phyloP scores from a whole-genome alignment of 1,140 invertebrate genomes.

The Drosophila quadrilineata region DNA sequence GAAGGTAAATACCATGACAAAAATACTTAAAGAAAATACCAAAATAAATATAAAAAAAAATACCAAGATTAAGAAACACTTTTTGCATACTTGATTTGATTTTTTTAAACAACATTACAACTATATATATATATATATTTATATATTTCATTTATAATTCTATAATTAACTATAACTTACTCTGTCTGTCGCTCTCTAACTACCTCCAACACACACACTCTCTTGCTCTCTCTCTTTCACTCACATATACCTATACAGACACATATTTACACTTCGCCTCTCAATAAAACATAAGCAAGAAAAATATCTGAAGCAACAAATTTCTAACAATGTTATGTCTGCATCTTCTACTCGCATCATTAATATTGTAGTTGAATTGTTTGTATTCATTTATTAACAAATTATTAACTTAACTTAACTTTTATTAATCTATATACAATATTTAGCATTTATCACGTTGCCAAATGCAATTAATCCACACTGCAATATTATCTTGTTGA shows the following conservation, averaged over 20 bases:
- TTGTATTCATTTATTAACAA: slow-evolving; percentile 48
- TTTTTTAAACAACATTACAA: too few relatives aligned
- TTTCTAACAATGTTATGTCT: slow-evolving; percentile 70
- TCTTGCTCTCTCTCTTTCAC: too few relatives aligned
- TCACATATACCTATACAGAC: slow-evolving; percentile 18
- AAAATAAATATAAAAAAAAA: slow-evolving; percentile 44
- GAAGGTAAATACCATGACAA: slow-evolving; percentile 77
- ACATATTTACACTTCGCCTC: slow-evolving; percentile 3
- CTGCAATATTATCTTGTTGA: slow-evolving; percentile 81
- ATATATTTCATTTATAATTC: too few relatives aligned
- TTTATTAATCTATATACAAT: too few relatives aligned
- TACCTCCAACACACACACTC: too few relatives aligned
- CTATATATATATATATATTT: too few relatives aligned
- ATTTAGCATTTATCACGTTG: slow-evolving; percentile 33
- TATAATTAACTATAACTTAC: too few relatives aligned
- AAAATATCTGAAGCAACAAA: slow-evolving; percentile 8
- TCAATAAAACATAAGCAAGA: slow-evolving; percentile 17
- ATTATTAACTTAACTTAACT: slow-evolving; percentile 32
- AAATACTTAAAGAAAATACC: slow-evolving; percentile 54
- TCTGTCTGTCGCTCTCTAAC: slow-evolving; percentile 72
- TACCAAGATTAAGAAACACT: slow-evolving; percentile 34
- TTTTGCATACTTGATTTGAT: slow-evolving; percentile 68
- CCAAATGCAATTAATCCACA: slow-evolving; percentile 63
- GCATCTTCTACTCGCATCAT: slow-evolving; percentile 77
- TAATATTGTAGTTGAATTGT: slow-evolving; percentile 80